Conservation (phyloP, 2,797 vertebrate genomes). For the Amniataba percoides region DNA sequence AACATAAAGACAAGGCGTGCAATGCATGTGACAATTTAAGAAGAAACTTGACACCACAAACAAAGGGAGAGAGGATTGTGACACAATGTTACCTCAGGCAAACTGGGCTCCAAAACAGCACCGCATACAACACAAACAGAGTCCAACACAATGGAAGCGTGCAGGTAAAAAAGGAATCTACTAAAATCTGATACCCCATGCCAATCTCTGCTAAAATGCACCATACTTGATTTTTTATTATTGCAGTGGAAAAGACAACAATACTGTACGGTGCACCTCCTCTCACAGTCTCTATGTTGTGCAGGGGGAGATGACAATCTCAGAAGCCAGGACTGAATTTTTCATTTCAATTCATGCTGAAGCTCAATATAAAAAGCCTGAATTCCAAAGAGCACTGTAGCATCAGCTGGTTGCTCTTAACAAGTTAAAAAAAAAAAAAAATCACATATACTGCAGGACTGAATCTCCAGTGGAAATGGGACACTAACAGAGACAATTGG, state of each 20-base stretch:
- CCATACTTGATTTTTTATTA: slow-evolving; percentile 40
- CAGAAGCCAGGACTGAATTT: slow-evolving; percentile 40
- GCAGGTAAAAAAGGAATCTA: not conserved
- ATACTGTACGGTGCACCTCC: slow-evolving; percentile 6
- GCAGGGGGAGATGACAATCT: slow-evolving; percentile 37
- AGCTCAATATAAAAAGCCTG: slow-evolving; percentile 42
- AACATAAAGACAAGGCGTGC: slow-evolving; percentile 11
- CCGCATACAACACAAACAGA: slow-evolving; percentile 31
- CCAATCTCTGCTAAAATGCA: slow-evolving; percentile 43
- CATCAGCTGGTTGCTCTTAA: slow-evolving; percentile 70
- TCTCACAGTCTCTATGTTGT: slow-evolving; percentile 27
- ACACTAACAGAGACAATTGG: slow-evolving; percentile 70
- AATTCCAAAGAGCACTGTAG: slow-evolving; percentile 52
- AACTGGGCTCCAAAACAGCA: slow-evolving; percentile 34
- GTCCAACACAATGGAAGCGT: slow-evolving; percentile 9
- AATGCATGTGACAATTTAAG: slow-evolving; percentile 27
- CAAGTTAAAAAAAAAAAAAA: slow-evolving; percentile 41
- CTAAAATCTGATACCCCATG: slow-evolving; percentile 8
- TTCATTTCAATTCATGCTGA: slow-evolving; percentile 53
- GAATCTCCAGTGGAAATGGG: slow-evolving; percentile 59
- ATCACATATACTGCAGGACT: slow-evolving; percentile 47
- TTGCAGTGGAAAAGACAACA: slow-evolving; percentile 45
- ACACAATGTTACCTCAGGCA: slow-evolving; percentile 44
- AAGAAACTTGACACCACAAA: slow-evolving; percentile 35
- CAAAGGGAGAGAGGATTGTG: slow-evolving; percentile 33